Percentiles rank a stretch among this genome's conserved stretches.
Evolutionary conservation across 2,888 invertebrate species (phyloP).

Genomic region (Tortricodes alternella): DNA sequence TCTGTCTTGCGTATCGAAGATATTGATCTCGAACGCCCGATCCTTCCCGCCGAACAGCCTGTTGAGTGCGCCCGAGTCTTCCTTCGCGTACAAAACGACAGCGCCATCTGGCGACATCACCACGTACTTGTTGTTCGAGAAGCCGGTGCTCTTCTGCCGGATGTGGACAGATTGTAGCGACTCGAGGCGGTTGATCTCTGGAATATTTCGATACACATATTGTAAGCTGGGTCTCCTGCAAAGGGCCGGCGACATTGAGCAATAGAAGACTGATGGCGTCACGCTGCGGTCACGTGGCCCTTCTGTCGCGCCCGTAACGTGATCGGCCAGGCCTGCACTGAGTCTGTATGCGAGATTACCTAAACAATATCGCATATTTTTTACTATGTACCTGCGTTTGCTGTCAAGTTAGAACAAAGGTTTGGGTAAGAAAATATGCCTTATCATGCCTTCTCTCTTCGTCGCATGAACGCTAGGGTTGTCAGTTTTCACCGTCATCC

Average conservation of each 20-base stretch:
- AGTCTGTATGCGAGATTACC: too few species aligned
- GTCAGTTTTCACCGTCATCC: too few species aligned
- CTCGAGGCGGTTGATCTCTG: conserved; percentile 45
- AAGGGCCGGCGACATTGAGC: neutral
- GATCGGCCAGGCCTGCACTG: too few species aligned
- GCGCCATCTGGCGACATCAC: conserved; percentile 42
- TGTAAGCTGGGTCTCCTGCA: neutral
- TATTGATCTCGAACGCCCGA: conserved; percentile 50
- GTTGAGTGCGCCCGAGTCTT: conserved; percentile 45
- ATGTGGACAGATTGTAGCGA: conserved; percentile 40
- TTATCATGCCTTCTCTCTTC: too few species aligned
- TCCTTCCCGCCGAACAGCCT: conserved; percentile 44
- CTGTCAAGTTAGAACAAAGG: too few species aligned
- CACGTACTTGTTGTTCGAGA: conserved; percentile 49
- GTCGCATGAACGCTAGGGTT: too few species aligned
- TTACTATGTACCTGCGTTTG: too few species aligned
- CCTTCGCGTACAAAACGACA: conserved; percentile 48
- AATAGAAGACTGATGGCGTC: too few species aligned
- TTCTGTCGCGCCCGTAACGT: too few species aligned
- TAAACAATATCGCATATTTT: too few species aligned
- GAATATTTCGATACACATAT: neutral
- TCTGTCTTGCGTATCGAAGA: conserved; percentile 45
- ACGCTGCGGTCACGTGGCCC: too few species aligned
- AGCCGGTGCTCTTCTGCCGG: conserved; percentile 44
- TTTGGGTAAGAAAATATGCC: too few species aligned